A percentile compares a stretch with the other conserved stretches of the same genome.
These are phyloP conservation scores for Brienomyrus longianalis DNA, from an alignment of 2,113 vertebrate species.

Conservation along the genomic window DNA sequence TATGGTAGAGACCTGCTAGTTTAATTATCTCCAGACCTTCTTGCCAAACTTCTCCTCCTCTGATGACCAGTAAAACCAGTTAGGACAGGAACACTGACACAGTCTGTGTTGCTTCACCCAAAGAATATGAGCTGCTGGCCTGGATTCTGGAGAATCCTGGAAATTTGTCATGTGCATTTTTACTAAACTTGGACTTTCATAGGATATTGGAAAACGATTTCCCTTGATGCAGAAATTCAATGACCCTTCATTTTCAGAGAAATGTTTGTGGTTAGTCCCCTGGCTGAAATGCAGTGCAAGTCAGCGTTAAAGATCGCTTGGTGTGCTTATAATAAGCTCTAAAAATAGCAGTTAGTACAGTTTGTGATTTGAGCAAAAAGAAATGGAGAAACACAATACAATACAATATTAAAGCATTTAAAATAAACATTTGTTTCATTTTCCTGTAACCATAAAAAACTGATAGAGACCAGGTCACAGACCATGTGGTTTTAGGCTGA, in stretches of 20 bases:
- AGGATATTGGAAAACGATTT: not conserved
- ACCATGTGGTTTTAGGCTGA: not conserved
- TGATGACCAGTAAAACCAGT: not conserved
- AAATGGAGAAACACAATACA: not conserved
- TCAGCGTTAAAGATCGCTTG: not conserved
- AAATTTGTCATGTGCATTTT: constrained; percentile 10
- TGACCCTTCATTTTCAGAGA: not conserved
- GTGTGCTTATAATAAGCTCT: not conserved
- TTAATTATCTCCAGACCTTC: not conserved
- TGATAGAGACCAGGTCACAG: not conserved
- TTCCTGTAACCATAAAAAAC: not conserved
- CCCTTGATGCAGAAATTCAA: not conserved
- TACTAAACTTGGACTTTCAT: not conserved
- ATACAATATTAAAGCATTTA: not conserved
- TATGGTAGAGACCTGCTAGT: not conserved
- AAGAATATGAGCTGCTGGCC: not conserved
- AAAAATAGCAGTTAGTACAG: not conserved
- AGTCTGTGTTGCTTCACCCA: not conserved
- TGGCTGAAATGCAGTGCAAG: not conserved
- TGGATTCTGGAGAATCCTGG: not conserved
- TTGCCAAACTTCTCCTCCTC: not conserved
- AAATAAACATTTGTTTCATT: not conserved
- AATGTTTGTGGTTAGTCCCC: not conserved
- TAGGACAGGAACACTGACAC: not conserved
- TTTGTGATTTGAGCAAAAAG: not conserved